phyloP scores from a whole-genome alignment of 2,113 vertebrate species.

The Peromyscus polionotus region DNA sequence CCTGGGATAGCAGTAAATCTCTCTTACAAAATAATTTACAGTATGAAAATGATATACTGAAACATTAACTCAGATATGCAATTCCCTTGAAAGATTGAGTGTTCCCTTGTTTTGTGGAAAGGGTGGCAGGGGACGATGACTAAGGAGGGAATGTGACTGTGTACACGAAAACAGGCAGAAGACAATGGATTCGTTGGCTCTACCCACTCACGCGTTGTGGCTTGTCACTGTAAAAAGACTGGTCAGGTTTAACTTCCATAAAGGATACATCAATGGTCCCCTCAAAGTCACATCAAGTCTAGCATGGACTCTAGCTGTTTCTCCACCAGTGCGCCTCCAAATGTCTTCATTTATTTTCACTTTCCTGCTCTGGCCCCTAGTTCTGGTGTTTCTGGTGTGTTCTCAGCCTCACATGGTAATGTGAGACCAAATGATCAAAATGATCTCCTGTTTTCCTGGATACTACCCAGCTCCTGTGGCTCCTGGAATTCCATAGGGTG shows the following conservation, averaged over 20 bases:
- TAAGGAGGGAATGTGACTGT: constrained; percentile 45
- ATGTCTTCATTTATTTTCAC: constrained; percentile 7
- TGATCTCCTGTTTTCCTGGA: not conserved
- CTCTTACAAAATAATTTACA: constrained; percentile 81
- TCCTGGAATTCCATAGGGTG: not conserved
- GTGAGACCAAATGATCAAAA: not conserved
- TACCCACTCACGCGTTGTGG: not conserved
- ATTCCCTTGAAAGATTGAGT: constrained; percentile 59
- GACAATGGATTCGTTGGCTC: not conserved
- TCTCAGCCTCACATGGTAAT: not conserved
- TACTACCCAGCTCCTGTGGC: not conserved
- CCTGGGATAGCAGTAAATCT: constrained; percentile 81
- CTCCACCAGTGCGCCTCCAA: not conserved
- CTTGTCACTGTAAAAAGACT: constrained; percentile 14
- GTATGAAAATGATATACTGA: constrained; percentile 76
- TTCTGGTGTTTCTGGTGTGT: constrained; percentile 1
- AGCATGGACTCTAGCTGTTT: not conserved
- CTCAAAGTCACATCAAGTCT: not conserved
- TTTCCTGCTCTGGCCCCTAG: not conserved
- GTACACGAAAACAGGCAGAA: constrained; percentile 15
- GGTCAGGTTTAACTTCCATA: not conserved
- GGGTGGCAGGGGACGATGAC: constrained; percentile 55
- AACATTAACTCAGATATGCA: constrained; percentile 74
- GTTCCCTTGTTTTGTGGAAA: constrained; percentile 73
- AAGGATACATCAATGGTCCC: constrained; percentile 14